These are phyloP conservation scores for Drosophila pseudoobscura DNA, from an alignment of 1,140 invertebrate species.

Conservation along the genomic window DNA sequence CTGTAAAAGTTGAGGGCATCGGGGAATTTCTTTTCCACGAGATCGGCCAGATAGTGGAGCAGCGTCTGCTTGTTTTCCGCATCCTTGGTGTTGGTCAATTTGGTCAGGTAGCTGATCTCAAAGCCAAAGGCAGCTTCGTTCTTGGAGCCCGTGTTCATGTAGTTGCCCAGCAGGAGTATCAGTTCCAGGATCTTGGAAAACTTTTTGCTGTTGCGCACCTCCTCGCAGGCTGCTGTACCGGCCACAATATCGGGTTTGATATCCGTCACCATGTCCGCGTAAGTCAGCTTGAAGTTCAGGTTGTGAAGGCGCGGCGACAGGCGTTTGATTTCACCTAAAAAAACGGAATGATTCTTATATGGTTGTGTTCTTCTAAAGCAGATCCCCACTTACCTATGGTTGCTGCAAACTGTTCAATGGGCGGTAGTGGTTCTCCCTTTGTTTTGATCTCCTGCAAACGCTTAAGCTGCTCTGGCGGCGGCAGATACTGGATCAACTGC, in stretches of 20 bases:
- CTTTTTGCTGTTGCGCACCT: conserved; percentile 94
- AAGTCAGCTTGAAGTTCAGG: conserved; percentile 92
- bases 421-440: conserved; percentile 92
- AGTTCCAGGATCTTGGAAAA: conserved; percentile 95
- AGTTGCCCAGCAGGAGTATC: conserved; percentile 95
- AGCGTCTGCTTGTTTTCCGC: conserved; percentile 96
- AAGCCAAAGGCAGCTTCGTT: conserved; percentile 97
- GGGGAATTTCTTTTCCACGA: conserved; percentile 94
- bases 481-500: conserved; percentile 94
- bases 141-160: conserved; percentile 96
- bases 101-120: conserved; percentile 97
- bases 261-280: conserved; percentile 91
- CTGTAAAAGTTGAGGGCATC: conserved; percentile 93
- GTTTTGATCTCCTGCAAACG: conserved; percentile 91
- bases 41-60: conserved; percentile 95
- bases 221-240: conserved; percentile 97
- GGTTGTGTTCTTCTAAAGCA: not conserved
- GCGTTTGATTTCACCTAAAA: conserved; percentile 90
- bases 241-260: conserved; percentile 98
- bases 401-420: conserved; percentile 97
- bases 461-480: conserved; percentile 94
- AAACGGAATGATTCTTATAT: not conserved
- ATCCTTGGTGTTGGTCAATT: conserved; percentile 97
- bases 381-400: conserved; percentile 87
- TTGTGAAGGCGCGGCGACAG: conserved; percentile 94